Base-by-base conservation (phyloP, 2,797 vertebrate species). In the Gallinago nigripennis region DNA sequence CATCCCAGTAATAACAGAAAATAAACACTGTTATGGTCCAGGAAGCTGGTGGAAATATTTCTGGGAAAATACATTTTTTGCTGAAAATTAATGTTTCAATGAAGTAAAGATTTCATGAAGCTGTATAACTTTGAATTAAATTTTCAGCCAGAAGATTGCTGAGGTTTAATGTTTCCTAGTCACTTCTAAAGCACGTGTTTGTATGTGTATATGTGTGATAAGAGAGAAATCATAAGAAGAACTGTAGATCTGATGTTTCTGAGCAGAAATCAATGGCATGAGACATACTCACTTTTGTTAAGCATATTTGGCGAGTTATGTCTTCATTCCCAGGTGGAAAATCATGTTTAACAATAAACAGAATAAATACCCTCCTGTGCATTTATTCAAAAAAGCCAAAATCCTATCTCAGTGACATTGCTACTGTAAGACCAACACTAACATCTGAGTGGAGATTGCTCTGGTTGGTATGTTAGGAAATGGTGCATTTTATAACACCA, bases 141-240 rank as follows among this genome's bases (percentile, higher is more conserved):
- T 65, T 81, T 87, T 90, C 35, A 61, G 8, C 10, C 41, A 77
- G 45, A 71, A 77, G 17, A 39, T 28, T 65, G 11, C 4, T 82
- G 53, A 66, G 2, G 24, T 54, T 20, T 19, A 39, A 21, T 70
- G 19, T 84, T 92, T 88, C 9, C 35, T 48, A 70, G 18, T 63
- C 37, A 28, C 17, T 75, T 85, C 30, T 45, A 30, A 91, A 65
- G 3, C 31, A 5, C 57, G 4, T 37, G 2, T 37, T 18, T 51
- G 46, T 16, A 17, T 14, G 2, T 2, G 0, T 54, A 18, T 28
- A 6, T 15, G 14, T 30, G 2, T 23, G 19, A 35, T 7, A 45
- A 30, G 3, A 70, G 33, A 11, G 84, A 46, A 66, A 63, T 17
- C 4, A 5, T 25, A 23, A 28, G 17, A 54, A 69, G 16, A 48